Evolutionary conservation across 2,888 invertebrate species (phyloP).

Genomic region (Napeogenes sylphis): DNA sequence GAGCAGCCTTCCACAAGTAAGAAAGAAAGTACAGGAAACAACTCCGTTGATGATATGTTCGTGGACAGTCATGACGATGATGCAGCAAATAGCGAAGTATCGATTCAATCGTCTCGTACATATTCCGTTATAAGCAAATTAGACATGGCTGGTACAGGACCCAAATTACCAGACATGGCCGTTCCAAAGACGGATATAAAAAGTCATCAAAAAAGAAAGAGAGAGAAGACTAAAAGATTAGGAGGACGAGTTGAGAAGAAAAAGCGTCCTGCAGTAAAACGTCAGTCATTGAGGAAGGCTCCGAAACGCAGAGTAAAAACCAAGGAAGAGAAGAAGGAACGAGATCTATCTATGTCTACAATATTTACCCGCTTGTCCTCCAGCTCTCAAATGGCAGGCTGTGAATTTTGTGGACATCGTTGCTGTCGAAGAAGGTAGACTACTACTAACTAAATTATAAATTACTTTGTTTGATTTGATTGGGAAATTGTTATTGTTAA

Average conservation of each 20-base stretch:
- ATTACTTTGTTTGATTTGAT: constrained; percentile 12
- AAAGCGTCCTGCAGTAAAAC: constrained; percentile 30
- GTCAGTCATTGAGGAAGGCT: constrained; percentile 30
- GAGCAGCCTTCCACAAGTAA: constrained; percentile 45
- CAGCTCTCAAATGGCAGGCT: constrained; percentile 32
- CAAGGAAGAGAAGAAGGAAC: constrained; percentile 30
- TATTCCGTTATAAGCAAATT: constrained; percentile 39
- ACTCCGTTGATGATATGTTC: constrained; percentile 31
- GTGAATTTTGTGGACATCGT: constrained; percentile 52
- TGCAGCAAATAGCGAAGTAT: constrained; percentile 37
- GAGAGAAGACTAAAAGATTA: constrained; percentile 27
- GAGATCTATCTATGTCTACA: constrained; percentile 41
- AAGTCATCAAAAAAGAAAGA: constrained; percentile 36
- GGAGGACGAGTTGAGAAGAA: constrained; percentile 44
- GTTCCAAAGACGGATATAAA: constrained; percentile 29
- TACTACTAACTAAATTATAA: neutral
- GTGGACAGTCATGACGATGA: constrained; percentile 33
- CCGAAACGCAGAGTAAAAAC: constrained; percentile 36
- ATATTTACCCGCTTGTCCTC: constrained; percentile 44
- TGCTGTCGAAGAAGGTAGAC: constrained; percentile 59
- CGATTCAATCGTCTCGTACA: constrained; percentile 32
- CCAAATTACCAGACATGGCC: constrained; percentile 30
- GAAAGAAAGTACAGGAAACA: constrained; percentile 37
- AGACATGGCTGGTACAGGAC: constrained; percentile 34
- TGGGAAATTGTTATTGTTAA: constrained; percentile 32